These are phyloP conservation scores for Pangasius sanitwongsei DNA, from an alignment of 2,797 vertebrate species.

Conservation along the genomic window DNA sequence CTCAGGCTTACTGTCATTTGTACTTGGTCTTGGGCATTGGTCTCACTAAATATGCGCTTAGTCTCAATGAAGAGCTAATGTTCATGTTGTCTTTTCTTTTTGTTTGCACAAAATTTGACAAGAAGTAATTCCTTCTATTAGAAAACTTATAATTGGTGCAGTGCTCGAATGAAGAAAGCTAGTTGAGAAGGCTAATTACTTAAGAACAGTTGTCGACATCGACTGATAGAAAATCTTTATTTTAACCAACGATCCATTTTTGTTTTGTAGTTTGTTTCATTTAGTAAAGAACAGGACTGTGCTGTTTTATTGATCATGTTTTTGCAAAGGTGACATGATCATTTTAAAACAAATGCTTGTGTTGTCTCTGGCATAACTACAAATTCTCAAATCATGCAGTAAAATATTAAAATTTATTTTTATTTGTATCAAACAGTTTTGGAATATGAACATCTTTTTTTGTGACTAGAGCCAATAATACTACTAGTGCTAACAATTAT, in stretches of 20 bases:
- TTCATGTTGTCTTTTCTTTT: background rate
- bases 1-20: background rate
- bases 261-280: background rate
- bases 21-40: background rate
- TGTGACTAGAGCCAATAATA: background rate
- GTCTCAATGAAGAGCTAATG: background rate
- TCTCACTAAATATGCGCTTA: background rate
- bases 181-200: background rate
- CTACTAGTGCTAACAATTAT: background rate
- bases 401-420: background rate
- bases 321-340: background rate
- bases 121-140: background rate
- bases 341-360: background rate
- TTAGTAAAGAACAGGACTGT: background rate
- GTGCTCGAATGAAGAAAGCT: background rate
- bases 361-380: background rate
- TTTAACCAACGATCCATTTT: background rate
- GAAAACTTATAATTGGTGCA: background rate
- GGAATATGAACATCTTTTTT: background rate
- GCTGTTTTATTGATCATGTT: background rate
- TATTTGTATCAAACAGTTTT: background rate
- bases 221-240: too few relatives aligned
- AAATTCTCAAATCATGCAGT: background rate
- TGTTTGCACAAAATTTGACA: background rate
- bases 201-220: background rate